Evolutionary conservation across 2,888 invertebrate genomes (phyloP), one percentile per base, ranked within the genome.

Genomic region (Lasioglossum zephyrum): DNA sequence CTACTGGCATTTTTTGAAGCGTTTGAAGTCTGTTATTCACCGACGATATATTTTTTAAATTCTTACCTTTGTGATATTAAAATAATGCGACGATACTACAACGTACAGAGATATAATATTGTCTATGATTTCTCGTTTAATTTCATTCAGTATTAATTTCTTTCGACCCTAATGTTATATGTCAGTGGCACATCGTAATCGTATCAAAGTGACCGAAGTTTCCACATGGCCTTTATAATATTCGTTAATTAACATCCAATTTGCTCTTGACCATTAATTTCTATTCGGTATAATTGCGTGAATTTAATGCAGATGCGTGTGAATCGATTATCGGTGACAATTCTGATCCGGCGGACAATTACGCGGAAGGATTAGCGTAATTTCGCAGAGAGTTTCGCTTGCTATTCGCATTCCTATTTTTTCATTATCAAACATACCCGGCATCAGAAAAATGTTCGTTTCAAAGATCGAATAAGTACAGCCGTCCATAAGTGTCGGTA

Each of bases 231-330:
- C 73, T 77, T 82, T 84, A 82, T 82, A 82, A 82, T 69, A 84
- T 82, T 82, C 82, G 47, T 84, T 77, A 84, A 84, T 82, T 84
- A 81, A 66, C 76, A 44, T 26, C 18, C 57, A 39, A 66, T 82
- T 31, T 69, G 36, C 57, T 77, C 66, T 41, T 77, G 49, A 31
- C 73, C 36, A 66, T 81, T 77, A 39, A 66, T 81, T 77, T 47
- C 53, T 47, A 36, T 66, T 49, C 8, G n/a, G 41, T 31, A 26
- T 77, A 84, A 84, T 84, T 77, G 60, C 49, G 63, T 31, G 72
- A 41, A 76, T 81, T 83, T 83, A 63, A 83, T 76, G 81, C 81
- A 36, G 63, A 66, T 41, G n/a, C 73, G 60, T 60, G 44, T 79
- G 63, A 79, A 57, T 60, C 60, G 73, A 79, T 79, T 73, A 79